phyloP scores from a whole-genome alignment of 1,140 invertebrate genomes.

The Lineus longissimus region DNA sequence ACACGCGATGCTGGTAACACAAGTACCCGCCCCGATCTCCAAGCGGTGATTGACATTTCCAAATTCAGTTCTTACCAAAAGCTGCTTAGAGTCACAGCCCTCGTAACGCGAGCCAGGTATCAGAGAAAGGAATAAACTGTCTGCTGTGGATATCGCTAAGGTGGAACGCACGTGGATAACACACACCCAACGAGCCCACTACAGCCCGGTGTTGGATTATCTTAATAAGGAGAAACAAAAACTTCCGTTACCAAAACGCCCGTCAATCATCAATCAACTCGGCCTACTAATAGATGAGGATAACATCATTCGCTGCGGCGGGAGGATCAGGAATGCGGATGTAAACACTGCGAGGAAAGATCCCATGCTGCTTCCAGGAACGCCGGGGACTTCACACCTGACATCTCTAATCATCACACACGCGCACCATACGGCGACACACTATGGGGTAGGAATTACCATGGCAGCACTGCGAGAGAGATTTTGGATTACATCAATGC shows the following conservation, averaged over 20 bases:
- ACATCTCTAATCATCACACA: not conserved
- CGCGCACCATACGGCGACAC: not conserved
- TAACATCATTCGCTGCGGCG: not conserved
- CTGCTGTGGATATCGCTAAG: not conserved
- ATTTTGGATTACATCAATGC: not conserved
- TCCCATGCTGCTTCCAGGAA: not conserved
- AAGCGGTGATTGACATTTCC: not conserved
- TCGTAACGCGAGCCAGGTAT: not conserved
- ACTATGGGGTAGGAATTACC: not conserved
- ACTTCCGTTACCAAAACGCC: not conserved
- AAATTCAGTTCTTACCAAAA: not conserved
- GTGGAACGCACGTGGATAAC: not conserved
- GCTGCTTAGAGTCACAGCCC: not conserved
- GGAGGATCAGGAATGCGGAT: not conserved
- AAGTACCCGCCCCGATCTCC: no score
- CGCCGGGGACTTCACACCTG: no score
- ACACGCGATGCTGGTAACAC: not conserved
- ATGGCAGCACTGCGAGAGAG: not conserved
- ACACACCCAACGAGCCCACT: not conserved
- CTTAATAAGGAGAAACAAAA: not conserved
- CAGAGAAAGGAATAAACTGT: not conserved
- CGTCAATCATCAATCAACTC: not conserved
- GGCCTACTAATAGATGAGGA: not conserved
- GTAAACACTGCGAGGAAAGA: not conserved
- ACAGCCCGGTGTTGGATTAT: not conserved